These are phyloP conservation scores for Chaunax sp. DNA, from an alignment of 2,797 vertebrate genomes.

Conservation along the genomic window DNA sequence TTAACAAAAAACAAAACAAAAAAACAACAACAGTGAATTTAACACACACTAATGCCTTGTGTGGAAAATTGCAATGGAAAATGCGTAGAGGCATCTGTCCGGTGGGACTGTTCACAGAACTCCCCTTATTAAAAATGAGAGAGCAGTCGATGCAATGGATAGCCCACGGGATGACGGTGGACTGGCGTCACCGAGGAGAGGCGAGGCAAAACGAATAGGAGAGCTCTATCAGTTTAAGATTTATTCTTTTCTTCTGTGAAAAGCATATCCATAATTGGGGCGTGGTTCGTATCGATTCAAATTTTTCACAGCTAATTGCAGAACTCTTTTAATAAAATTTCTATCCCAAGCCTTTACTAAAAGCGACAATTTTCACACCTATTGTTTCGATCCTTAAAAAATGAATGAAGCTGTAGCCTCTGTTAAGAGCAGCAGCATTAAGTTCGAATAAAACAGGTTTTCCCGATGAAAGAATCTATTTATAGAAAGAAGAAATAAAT, in stretches of 20 bases:
- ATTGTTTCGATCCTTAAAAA: slow-evolving; percentile 67
- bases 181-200: slow-evolving; percentile 84
- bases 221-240: slow-evolving; percentile 58
- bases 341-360: slow-evolving; percentile 33
- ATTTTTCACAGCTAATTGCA: slow-evolving; percentile 42
- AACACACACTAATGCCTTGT: slow-evolving; percentile 2
- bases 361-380: slow-evolving; percentile 50
- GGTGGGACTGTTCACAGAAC: slow-evolving; percentile 76
- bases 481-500: background rate
- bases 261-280: slow-evolving; percentile 66
- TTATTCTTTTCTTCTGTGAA: slow-evolving; percentile 43
- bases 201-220: slow-evolving; percentile 79
- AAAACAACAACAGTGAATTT: slow-evolving; percentile 1
- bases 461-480: background rate
- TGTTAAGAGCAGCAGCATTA: slow-evolving; percentile 5
- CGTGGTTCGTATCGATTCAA: slow-evolving; percentile 61
- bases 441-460: slow-evolving; percentile 12
- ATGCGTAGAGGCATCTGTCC: slow-evolving; percentile 66
- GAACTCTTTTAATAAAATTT: slow-evolving; percentile 25
- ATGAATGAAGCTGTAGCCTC: slow-evolving; percentile 57
- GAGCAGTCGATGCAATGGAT: slow-evolving; percentile 69
- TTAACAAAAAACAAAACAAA: background rate
- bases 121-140: slow-evolving; percentile 81
- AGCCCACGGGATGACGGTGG: slow-evolving; percentile 78
- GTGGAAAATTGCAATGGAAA: slow-evolving; percentile 65